Percentiles rank a stretch among this genome's conserved stretches.
These are phyloP conservation scores for Rhagophthalmus giganteus DNA, from an alignment of 2,888 invertebrate species.

Conservation along the genomic window DNA sequence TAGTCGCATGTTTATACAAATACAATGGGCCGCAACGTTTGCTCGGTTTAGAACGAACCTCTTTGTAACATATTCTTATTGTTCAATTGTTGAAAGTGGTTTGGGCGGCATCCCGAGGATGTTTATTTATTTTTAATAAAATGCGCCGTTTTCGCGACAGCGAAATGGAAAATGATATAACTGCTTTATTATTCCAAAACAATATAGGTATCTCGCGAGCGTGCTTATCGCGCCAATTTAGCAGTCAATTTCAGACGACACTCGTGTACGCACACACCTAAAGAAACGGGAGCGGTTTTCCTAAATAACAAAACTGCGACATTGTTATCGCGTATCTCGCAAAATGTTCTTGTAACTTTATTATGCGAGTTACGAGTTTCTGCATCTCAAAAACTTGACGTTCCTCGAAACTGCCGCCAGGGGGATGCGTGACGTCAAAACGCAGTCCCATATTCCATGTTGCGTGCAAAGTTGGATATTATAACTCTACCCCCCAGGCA, in stretches of 20 bases:
- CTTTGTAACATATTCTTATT: too few species aligned
- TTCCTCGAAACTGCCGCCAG: conserved; percentile 23
- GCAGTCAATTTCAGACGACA: not conserved
- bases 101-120: too few species aligned
- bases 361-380: conserved; percentile 26
- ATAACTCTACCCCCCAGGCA: conserved; percentile 21
- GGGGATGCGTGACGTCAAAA: conserved; percentile 25
- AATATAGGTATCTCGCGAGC: too few species aligned
- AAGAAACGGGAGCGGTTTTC: too few species aligned
- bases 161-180: too few species aligned
- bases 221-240: not conserved
- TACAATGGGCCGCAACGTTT: too few species aligned
- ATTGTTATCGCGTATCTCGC: conserved; percentile 22
- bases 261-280: not conserved
- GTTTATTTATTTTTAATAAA: too few species aligned
- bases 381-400: conserved; percentile 27
- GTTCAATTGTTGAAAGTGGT: too few species aligned
- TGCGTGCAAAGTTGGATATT: conserved; percentile 23
- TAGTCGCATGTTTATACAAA: too few species aligned
- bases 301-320: conserved; percentile 18
- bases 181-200: too few species aligned
- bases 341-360: conserved; percentile 17
- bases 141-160: too few species aligned
- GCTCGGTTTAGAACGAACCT: too few species aligned
- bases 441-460: conserved; percentile 8